phyloP scores from a whole-genome alignment of 2,888 invertebrate genomes.

The Sinodicranocentrus sp. region DNA sequence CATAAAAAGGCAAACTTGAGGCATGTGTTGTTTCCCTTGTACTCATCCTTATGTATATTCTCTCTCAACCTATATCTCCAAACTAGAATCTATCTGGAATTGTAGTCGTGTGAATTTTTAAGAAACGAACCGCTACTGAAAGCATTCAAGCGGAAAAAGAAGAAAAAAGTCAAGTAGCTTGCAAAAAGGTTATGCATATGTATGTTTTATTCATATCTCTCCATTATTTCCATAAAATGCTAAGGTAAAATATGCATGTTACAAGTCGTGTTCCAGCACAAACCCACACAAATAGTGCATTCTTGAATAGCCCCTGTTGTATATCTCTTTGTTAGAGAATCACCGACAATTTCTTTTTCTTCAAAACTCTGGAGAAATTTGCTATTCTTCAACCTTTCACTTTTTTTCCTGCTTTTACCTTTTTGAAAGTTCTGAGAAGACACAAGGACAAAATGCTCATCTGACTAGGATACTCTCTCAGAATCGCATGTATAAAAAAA shows the following conservation, averaged over 20 bases:
- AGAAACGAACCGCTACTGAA: too few relatives aligned
- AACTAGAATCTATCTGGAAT: too few relatives aligned
- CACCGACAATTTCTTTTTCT: not conserved
- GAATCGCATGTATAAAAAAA: too few relatives aligned
- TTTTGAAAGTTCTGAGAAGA: too few relatives aligned
- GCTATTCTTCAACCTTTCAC: slow-evolving; percentile 38
- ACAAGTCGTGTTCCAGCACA: not conserved
- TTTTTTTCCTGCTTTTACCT: slow-evolving; percentile 7
- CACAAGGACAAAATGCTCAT: not conserved
- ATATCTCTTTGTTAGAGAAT: slow-evolving; percentile 18
- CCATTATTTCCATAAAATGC: not conserved
- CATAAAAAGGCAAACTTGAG: not conserved
- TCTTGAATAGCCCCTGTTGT: too few relatives aligned
- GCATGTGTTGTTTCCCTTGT: not conserved
- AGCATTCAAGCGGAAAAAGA: not conserved
- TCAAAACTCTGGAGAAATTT: slow-evolving; percentile 37
- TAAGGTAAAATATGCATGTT: not conserved
- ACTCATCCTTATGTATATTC: not conserved
- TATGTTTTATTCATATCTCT: slow-evolving; percentile 10
- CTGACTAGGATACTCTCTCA: too few relatives aligned
- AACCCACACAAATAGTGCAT: not conserved
- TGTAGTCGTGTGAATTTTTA: too few relatives aligned
- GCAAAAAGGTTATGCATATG: slow-evolving; percentile 12
- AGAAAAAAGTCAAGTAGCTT: slow-evolving; percentile 6
- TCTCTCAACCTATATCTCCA: too few relatives aligned